Base-by-base conservation (phyloP, 2,888 invertebrate genomes). In the Tryphoninae sp. region DNA sequence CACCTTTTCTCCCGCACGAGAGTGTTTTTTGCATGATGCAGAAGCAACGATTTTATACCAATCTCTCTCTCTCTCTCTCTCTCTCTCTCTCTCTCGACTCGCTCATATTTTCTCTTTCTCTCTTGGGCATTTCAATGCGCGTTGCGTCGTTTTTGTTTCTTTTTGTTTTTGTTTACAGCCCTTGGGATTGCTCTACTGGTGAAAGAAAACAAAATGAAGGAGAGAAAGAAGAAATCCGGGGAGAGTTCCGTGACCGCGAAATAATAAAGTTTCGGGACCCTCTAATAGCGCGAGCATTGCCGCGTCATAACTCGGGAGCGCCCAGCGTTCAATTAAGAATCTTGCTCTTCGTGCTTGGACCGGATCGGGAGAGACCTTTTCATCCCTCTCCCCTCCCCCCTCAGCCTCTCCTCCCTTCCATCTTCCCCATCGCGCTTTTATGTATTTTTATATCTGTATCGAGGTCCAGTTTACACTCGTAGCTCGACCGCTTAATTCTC, bases 261-360 rank as follows among this genome's bases (percentile, higher is more conserved):
- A 78, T 75, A 75, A 78, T 74, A 65, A 78, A 81, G 59, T 74
- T 81, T 81, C 49, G 72, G 23, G 40, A 26, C 19, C 72, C 19
- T 76, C 80, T 72, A 79, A 82, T 77, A 73, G 61, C 51, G 13
- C 74, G 76, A 26, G 55, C 9, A 22, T 49, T 42, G 22, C 45
- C 33, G 65, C 71, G 22, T 78, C 78, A 81, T 83, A 59, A 76
- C 75, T 73, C 72, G 62, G 64, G 51, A 68, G 69, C 72, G 64
- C 19, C 23, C 42, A 19, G 67, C 65, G 81, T 78, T 76, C 77
- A 80, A 83, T 83, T 82, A 83, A 82, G 69, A 77, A 78, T 75
- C 72, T 40, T 16, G 53, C 71, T 42, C 49, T 62, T 51, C 51
- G 51, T 55, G 79, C 67, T 59, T 73, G 68, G 61, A 74, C 75